Evolutionary conservation across 92 coral and sea anemone genomes (phyloP).

Genomic region (Zoanthus solanderi): DNA sequence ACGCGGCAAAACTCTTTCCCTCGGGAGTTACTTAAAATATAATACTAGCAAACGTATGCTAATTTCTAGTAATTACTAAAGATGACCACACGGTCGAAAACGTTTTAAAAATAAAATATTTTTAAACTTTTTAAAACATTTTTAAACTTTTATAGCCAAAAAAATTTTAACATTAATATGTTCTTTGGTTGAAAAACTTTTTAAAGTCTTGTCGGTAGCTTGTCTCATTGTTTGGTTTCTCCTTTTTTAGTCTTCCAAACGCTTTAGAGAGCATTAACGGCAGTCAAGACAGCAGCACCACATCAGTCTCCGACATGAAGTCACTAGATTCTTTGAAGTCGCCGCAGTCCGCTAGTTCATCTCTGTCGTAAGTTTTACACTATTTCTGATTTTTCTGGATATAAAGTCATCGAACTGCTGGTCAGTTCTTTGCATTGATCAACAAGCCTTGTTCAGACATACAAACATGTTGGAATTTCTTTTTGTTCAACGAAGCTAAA

Average conservation of each 20-base stretch:
- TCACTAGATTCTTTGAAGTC: conserved; percentile 8
- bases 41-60: background rate
- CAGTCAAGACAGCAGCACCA: background rate
- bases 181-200: background rate
- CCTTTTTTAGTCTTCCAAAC: conserved; percentile 15
- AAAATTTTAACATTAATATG: background rate
- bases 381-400: too few species aligned
- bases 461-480: background rate
- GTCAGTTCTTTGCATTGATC: background rate
- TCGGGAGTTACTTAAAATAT: too few species aligned
- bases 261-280: conserved; percentile 1
- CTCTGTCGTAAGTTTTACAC: conserved; percentile 24
- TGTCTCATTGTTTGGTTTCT: background rate
- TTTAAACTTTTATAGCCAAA: too few species aligned
- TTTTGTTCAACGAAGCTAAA: background rate
- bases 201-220: background rate
- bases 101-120: too few species aligned
- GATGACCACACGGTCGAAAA: too few species aligned
- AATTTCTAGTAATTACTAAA: too few species aligned
- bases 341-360: conserved; percentile 11
- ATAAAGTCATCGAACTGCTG: background rate
- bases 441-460: background rate
- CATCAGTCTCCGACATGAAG: background rate
- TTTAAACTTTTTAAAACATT: too few species aligned
- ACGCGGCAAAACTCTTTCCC: too few species aligned